These are phyloP conservation scores for Saxidomus purpurata DNA, from an alignment of 1,140 invertebrate genomes.

Conservation along the genomic window DNA sequence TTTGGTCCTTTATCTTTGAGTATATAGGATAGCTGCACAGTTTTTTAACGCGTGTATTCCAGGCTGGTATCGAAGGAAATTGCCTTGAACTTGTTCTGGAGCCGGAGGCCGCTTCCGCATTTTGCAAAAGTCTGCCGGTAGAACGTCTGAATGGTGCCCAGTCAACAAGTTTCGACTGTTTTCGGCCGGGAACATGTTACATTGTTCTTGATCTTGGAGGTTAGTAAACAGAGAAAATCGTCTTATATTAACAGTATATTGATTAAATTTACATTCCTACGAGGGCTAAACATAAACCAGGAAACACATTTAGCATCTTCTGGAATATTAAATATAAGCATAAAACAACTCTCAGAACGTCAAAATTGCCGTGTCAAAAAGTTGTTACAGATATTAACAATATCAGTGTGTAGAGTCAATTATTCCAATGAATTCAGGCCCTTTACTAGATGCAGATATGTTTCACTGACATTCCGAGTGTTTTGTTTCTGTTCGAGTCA, in stretches of 20 bases:
- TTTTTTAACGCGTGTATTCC: not conserved
- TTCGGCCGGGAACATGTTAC: not conserved
- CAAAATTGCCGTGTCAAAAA: not conserved
- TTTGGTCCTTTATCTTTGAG: no score
- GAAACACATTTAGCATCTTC: not conserved
- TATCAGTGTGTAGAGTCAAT: not conserved
- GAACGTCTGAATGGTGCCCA: not conserved
- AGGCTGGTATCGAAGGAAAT: constrained; percentile 5
- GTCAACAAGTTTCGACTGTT: not conserved
- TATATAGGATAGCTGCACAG: no score
- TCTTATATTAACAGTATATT: not conserved
- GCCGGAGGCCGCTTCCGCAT: not conserved
- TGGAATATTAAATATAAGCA: no score
- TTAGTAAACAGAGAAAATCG: not conserved
- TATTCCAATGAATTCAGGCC: not conserved
- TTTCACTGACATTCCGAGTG: not conserved
- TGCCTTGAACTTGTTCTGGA: not conserved
- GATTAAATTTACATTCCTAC: not conserved
- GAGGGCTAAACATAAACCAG: not conserved
- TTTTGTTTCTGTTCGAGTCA: not conserved
- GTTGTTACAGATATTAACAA: not conserved
- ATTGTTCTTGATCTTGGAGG: constrained; percentile 37
- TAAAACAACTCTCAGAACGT: not conserved
- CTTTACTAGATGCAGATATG: not conserved
- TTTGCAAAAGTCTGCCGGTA: not conserved